Evolutionary conservation across 2,888 invertebrate species (phyloP).

Genomic region (Celastrina argiolus): DNA sequence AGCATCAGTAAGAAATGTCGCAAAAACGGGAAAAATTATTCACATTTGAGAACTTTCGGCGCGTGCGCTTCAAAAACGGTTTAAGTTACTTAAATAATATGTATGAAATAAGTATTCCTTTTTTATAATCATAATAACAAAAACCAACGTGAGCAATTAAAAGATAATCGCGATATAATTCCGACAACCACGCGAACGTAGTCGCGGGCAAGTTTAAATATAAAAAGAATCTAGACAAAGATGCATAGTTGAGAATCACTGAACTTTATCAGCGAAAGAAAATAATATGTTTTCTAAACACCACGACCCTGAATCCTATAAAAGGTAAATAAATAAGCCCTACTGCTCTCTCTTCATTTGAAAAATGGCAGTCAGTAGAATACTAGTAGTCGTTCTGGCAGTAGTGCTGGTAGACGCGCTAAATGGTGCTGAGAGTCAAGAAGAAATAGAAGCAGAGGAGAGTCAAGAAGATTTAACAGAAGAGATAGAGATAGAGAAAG

Average conservation of each 20-base stretch:
- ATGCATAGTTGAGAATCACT: conserved; percentile 1
- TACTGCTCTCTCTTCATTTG: conserved; percentile 52
- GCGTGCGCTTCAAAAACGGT: no score
- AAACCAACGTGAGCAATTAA: no score
- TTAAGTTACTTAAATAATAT: no score
- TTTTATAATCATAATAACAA: no score
- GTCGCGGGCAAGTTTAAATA: no score
- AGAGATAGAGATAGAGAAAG: neutral
- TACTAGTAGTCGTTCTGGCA: conserved; percentile 24
- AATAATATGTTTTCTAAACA: conserved; percentile 56
- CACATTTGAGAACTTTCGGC: no score
- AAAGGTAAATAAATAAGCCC: conserved; percentile 62
- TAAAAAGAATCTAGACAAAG: no score
- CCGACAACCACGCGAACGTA: no score
- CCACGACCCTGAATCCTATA: conserved; percentile 57
- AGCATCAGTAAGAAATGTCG: no score
- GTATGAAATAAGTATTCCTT: no score
- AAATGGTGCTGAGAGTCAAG: neutral
- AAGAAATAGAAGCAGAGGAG: neutral
- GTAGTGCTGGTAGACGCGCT: conserved; percentile 32
- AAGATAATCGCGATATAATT: no score
- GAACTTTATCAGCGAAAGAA: conserved; percentile 27
- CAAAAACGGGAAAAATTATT: no score
- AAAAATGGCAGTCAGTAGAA: conserved; percentile 46
- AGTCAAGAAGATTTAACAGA: neutral